A percentile compares a stretch with the other conserved stretches of the same genome.
phyloP scores from a whole-genome alignment of 2,797 vertebrate species.

The Intellagama lesueurii region DNA sequence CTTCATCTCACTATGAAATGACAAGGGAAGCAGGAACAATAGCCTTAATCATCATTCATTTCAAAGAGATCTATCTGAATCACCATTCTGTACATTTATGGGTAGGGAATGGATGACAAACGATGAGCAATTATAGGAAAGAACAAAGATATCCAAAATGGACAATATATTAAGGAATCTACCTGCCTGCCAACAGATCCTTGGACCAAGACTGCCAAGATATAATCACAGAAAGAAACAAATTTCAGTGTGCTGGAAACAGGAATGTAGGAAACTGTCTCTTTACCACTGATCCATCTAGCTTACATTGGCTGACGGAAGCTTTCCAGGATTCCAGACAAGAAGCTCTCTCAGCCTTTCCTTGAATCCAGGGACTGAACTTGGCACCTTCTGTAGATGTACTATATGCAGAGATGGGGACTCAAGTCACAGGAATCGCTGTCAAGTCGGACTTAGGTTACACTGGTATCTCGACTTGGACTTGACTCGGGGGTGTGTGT shows the following conservation, averaged over 20 bases:
- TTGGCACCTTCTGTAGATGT: background rate
- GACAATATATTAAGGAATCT: background rate
- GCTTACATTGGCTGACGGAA: background rate
- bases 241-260: background rate
- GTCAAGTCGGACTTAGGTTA: too few relatives aligned
- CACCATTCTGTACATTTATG: background rate
- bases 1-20: background rate
- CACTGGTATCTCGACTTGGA: too few relatives aligned
- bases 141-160: background rate
- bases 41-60: background rate
- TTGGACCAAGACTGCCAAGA: background rate
- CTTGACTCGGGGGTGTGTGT: too few relatives aligned
- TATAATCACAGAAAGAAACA: background rate
- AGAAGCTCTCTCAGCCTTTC: background rate
- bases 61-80: background rate
- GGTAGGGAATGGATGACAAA: background rate
- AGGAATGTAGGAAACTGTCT: background rate
- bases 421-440: too few relatives aligned
- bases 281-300: background rate
- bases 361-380: background rate
- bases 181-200: background rate
- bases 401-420: too few relatives aligned
- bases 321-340: background rate
- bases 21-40: background rate
- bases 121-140: background rate